Base-by-base conservation (phyloP, 2,888 invertebrate species). In the Acanthosepion lycidas region DNA sequence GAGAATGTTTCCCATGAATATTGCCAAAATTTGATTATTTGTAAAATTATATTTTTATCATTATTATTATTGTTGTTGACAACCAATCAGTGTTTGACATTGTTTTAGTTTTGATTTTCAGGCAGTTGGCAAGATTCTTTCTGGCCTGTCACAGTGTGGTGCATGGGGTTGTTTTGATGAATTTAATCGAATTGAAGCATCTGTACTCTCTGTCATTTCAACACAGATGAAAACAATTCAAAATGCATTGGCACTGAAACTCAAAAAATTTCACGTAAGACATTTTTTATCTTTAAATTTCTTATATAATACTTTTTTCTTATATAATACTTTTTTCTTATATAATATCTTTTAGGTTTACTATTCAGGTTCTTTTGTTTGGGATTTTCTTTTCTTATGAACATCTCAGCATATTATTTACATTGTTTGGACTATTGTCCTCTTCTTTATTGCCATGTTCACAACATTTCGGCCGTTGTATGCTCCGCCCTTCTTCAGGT, bases 131-230 rank as follows among this genome's bases (percentile, higher is more conserved):
- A 97, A 97, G 96, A 97, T 97, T 95, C 97, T 97, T 96, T 97
- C 97, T 98, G 97, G 99, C 1, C 97, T 99, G 94, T 98, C 98
- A 94, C 98, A 99, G 97, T 98, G 98, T 97, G 99, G 99, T 0
- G 99, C 99, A 6, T 99, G 99, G 99, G 99, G 99, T 3, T 99
- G 99, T 97, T 99, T 99, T 97, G 99, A 99, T 96, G 99, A 99
- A 97, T 99, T 99, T 97, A 99, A 99, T 97, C 98, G 99, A 78
- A 99, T 99, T 96, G 99, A 99, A 95, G 98, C 99, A 9, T 99
- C 99, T 0, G 99, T 99, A 94, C 98, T 99, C 48, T 99, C 99
- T 33, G 99, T 99, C 5, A 99, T 99, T 96, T 99, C 99, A 0
- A 98, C 99, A 0, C 99, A 99, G 97, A 97, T 99, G 95, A 99